Evolutionary conservation across 1,140 invertebrate genomes (phyloP).

Genomic region (Drosophila albomicans): DNA sequence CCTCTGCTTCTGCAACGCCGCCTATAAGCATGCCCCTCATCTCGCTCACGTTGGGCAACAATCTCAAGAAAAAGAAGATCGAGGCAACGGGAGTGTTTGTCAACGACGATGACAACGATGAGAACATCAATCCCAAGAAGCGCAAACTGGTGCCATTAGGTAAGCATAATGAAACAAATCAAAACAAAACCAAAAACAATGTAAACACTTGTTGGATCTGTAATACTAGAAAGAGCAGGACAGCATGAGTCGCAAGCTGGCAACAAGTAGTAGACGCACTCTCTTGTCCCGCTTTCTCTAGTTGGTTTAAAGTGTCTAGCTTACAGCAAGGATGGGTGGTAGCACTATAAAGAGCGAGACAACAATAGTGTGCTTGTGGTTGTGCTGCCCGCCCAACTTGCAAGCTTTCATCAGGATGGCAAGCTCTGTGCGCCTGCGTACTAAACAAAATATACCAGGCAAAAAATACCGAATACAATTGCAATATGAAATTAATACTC

Average conservation of each 20-base stretch:
- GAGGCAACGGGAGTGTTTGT: conserved; percentile 96
- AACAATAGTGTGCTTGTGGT: neutral
- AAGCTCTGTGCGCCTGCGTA: neutral
- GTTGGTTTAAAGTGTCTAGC: no score
- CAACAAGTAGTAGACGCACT: no score
- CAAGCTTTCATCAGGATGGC: neutral
- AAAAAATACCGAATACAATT: no score
- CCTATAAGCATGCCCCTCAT: conserved; percentile 77
- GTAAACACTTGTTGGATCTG: neutral
- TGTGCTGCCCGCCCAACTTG: neutral
- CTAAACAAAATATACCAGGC: no score
- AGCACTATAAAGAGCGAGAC: neutral
- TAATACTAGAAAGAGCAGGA: no score
- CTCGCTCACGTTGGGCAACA: conserved; percentile 74
- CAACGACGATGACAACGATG: conserved; percentile 94
- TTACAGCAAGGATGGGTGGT: no score
- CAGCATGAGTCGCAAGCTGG: no score
- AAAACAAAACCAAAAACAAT: no score
- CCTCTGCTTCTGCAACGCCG: conserved; percentile 56
- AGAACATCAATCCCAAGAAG: conserved; percentile 88
- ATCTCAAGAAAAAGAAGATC: conserved; percentile 90
- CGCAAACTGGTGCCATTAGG: conserved; percentile 93
- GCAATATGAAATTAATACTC: neutral
- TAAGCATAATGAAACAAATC: conserved; percentile 63
- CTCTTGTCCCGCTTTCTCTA: no score